phyloP scores from a whole-genome alignment of 2,888 invertebrate species.

The Metallyticus violacea region DNA sequence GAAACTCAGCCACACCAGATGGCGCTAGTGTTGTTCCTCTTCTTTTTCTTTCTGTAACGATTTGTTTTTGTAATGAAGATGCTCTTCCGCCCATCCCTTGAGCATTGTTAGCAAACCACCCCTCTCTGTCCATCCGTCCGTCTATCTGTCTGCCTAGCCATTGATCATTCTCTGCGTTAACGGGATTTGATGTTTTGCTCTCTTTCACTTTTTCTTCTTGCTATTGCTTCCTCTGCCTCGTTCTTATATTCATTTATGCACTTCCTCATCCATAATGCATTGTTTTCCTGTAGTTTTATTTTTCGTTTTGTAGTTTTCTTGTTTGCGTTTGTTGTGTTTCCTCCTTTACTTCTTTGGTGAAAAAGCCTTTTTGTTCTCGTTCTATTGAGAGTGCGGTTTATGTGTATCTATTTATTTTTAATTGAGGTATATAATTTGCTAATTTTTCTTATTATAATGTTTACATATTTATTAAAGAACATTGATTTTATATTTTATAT shows the following conservation, averaged over 20 bases:
- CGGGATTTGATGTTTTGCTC: not conserved
- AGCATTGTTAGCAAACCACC: not conserved
- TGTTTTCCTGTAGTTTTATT: not conserved
- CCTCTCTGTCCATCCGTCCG: not conserved
- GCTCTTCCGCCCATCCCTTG: not conserved
- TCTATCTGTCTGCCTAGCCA: not conserved
- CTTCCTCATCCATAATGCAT: not conserved
- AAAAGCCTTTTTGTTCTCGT: no score
- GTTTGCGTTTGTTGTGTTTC: not conserved
- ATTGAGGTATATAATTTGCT: no score
- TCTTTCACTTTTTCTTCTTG: not conserved
- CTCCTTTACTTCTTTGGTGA: not conserved
- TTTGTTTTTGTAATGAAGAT: not conserved
- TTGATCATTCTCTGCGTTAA: not conserved
- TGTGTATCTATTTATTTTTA: no score
- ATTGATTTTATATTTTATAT: no score
- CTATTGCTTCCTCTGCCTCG: not conserved
- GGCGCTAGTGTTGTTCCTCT: not conserved
- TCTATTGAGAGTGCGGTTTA: no score
- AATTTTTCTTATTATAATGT: no score
- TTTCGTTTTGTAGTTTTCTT: not conserved
- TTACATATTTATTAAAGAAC: no score
- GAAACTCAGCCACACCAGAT: no score
- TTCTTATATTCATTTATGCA: not conserved
- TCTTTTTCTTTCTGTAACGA: not conserved